phyloP scores from a whole-genome alignment of 1,140 invertebrate genomes.

The Temnothorax longispinosus region DNA sequence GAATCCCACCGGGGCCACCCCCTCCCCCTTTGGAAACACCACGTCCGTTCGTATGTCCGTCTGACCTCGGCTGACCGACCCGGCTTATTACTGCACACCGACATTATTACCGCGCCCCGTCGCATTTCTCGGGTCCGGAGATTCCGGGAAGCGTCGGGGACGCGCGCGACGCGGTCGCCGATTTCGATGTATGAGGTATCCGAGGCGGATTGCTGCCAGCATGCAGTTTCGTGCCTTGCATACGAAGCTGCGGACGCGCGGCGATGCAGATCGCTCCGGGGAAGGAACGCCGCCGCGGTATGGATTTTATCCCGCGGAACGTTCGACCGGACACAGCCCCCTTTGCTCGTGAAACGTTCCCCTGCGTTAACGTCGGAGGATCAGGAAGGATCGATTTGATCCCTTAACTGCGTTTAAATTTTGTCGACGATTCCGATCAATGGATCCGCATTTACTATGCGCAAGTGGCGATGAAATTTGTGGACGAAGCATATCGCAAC shows the following conservation, averaged over 20 bases:
- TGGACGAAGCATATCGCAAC: too few relatives aligned
- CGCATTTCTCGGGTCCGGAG: constrained; percentile 70
- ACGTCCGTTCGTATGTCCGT: constrained; percentile 49
- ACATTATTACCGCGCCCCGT: constrained; percentile 71
- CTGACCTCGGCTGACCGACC: constrained; percentile 50
- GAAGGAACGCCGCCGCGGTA: constrained; percentile 38
- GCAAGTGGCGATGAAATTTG: background rate
- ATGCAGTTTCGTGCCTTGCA: constrained; percentile 56
- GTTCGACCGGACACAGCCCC: background rate
- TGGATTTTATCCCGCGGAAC: constrained; percentile 55
- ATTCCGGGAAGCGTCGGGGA: constrained; percentile 71
- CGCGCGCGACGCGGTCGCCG: constrained; percentile 50
- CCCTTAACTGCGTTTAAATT: background rate
- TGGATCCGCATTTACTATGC: background rate
- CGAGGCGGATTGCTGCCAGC: constrained; percentile 51
- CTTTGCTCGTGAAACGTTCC: background rate
- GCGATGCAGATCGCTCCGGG: constrained; percentile 40
- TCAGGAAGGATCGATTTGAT: background rate
- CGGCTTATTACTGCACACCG: constrained; percentile 69
- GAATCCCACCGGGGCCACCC: constrained; percentile 41
- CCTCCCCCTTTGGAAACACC: constrained; percentile 39
- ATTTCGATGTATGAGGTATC: constrained; percentile 63
- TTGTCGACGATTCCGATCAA: background rate
- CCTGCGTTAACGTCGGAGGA: background rate
- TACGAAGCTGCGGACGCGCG: constrained; percentile 38